A percentile compares a stretch with the other conserved stretches of the same genome.
These are phyloP conservation scores for Hypotaenidia philippensis DNA, from an alignment of 2,797 vertebrate species.

Conservation along the genomic window DNA sequence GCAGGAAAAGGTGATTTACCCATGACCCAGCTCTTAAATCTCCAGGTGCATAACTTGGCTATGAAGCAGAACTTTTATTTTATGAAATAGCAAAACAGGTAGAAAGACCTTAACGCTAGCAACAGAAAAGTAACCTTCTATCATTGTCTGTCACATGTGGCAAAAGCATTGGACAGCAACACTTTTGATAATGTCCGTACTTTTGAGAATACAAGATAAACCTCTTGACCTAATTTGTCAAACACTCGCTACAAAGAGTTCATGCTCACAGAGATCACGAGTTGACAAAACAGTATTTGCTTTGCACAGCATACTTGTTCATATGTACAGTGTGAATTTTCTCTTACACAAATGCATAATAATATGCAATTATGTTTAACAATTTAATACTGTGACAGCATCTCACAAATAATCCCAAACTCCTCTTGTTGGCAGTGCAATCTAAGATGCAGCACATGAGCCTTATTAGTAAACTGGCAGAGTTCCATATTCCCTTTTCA, in stretches of 20 bases:
- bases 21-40: neutral
- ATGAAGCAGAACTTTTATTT: neutral
- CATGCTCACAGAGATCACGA: fast-evolving
- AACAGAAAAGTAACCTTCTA: neutral
- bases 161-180: neutral
- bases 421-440: neutral
- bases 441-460: neutral
- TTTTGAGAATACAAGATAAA: neutral
- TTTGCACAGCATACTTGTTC: neutral
- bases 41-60: neutral
- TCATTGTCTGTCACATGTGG: neutral
- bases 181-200: neutral
- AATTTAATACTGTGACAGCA: neutral
- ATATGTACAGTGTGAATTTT: neutral
- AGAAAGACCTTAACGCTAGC: neutral
- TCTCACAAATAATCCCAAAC: neutral
- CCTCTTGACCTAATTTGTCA: neutral
- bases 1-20: neutral
- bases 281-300: neutral
- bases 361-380: neutral
- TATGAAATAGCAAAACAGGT: neutral
- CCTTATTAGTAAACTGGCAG: neutral
- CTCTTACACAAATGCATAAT: neutral
- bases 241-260: neutral
- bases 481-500: neutral